These are phyloP conservation scores for Iphiclides podalirius DNA, from an alignment of 2,888 invertebrate species.

Conservation along the genomic window DNA sequence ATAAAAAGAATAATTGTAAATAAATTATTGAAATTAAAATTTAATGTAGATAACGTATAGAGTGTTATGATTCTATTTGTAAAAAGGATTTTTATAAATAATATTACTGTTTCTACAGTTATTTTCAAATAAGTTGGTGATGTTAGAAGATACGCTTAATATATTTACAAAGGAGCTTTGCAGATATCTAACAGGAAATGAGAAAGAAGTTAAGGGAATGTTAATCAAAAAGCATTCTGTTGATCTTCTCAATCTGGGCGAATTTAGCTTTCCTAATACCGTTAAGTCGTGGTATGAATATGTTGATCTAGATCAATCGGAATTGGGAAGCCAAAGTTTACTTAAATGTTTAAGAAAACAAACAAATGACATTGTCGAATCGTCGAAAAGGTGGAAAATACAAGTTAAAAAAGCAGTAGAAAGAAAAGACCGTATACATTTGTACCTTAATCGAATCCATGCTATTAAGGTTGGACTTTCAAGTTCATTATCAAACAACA, in stretches of 20 bases:
- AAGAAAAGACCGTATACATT: constrained; percentile 64
- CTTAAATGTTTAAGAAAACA: constrained; percentile 50
- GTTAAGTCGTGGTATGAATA: constrained; percentile 79
- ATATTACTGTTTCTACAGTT: not conserved
- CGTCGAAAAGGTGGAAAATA: constrained; percentile 71
- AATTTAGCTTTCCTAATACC: constrained; percentile 82
- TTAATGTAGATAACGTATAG: no score
- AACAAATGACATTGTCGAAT: constrained; percentile 50
- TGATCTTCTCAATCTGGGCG: constrained; percentile 79
- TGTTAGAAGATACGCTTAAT: constrained; percentile 46
- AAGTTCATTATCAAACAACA: constrained; percentile 42
- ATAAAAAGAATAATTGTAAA: no score
- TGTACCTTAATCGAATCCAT: constrained; percentile 72
- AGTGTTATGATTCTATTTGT: no score
- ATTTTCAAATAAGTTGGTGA: constrained; percentile 23
- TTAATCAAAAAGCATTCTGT: constrained; percentile 80
- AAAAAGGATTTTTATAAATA: not conserved
- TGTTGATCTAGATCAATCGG: constrained; percentile 28
- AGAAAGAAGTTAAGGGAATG: constrained; percentile 37
- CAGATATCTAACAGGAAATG: constrained; percentile 40
- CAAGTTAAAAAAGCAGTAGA: constrained; percentile 57
- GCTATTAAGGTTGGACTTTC: constrained; percentile 48
- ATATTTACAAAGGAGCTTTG: constrained; percentile 43
- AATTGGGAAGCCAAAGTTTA: constrained; percentile 35
- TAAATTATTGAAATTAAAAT: no score